Evolutionary conservation across 2,888 invertebrate species (phyloP).

Genomic region (Drosophila stalkeri): DNA sequence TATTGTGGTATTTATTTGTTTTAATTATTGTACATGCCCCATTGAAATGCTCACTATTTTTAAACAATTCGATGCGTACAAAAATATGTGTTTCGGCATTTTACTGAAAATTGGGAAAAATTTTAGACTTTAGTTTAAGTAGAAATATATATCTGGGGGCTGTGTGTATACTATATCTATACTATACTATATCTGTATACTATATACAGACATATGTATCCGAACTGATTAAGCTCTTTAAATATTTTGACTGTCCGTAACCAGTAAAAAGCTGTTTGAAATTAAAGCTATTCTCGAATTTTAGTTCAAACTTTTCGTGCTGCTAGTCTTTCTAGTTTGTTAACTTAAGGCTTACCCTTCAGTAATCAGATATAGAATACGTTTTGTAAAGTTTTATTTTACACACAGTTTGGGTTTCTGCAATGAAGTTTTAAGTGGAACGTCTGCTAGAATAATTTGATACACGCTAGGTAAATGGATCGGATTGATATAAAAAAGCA

Average conservation of each 20-base stretch:
- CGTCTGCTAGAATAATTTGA: conserved; percentile 33
- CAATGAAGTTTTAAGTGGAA: background rate
- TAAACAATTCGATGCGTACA: conserved; percentile 21
- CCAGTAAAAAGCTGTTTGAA: background rate
- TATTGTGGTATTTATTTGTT: conserved; percentile 35
- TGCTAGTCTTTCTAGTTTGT: background rate
- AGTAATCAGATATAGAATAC: background rate
- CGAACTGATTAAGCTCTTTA: background rate
- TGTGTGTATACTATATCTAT: background rate
- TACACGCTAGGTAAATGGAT: background rate
- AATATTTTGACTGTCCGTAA: background rate
- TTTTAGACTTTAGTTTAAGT: background rate
- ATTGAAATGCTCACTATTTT: conserved; percentile 45
- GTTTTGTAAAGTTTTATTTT: background rate
- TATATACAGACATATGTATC: background rate
- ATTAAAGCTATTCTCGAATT: background rate
- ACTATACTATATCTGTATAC: too few relatives aligned
- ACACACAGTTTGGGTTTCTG: background rate
- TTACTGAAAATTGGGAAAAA: conserved; percentile 24
- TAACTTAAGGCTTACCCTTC: background rate
- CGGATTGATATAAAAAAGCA: background rate
- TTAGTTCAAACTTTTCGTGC: background rate
- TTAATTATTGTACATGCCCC: conserved; percentile 33
- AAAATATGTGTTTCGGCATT: conserved; percentile 16
- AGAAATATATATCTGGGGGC: conserved; percentile 1